Conservation (phyloP, 1,140 invertebrate genomes). For the Diorhabda carinulata region DNA sequence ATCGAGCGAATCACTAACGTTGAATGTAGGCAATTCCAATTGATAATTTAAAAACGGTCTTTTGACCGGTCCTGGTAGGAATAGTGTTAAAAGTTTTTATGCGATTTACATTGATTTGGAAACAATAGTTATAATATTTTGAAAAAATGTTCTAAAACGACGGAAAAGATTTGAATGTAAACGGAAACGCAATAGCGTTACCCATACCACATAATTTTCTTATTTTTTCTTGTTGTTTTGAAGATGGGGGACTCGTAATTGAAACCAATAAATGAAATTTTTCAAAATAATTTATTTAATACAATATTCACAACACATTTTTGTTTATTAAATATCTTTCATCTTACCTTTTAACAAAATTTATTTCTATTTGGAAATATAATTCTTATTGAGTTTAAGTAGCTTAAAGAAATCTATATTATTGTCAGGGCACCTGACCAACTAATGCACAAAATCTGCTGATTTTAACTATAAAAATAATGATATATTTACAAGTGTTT, state of each 20-base stretch:
- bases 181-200: not conserved
- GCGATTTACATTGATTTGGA: not conserved
- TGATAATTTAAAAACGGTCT: no score
- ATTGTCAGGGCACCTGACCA: slow-evolving; percentile 33
- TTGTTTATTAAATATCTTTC: slow-evolving; percentile 13
- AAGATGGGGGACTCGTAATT: not conserved
- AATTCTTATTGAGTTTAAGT: slow-evolving; percentile 22
- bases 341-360: slow-evolving; percentile 26
- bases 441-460: not conserved
- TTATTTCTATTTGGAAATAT: slow-evolving; percentile 18
- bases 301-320: slow-evolving; percentile 22
- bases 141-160: not conserved
- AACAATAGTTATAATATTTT: not conserved
- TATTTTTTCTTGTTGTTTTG: not conserved
- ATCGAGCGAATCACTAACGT: no score
- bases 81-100: not conserved
- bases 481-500: slow-evolving; percentile 11
- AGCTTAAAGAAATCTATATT: slow-evolving; percentile 24
- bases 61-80: not conserved
- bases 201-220: not conserved
- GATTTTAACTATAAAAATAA: slow-evolving; percentile 9
- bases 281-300: slow-evolving; percentile 25
- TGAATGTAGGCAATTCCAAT: no score
- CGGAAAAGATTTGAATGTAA: not conserved
- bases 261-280: slow-evolving; percentile 4